phyloP scores from a whole-genome alignment of 2,113 vertebrate species.

The Neoarius graeffei region DNA sequence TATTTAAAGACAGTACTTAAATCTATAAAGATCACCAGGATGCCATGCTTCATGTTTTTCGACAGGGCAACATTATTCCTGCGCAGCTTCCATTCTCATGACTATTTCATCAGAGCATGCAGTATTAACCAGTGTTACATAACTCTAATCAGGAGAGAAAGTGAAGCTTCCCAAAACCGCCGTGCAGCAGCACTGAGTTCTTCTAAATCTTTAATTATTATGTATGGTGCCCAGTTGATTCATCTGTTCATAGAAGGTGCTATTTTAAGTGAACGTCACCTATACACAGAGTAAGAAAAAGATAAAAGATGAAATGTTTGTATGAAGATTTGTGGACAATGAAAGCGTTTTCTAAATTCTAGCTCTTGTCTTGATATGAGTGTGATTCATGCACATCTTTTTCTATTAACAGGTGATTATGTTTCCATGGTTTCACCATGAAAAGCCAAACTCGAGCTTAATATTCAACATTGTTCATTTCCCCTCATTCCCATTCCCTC shows the following conservation, averaged over 20 bases:
- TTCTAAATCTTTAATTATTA: conserved; percentile 76
- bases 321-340: not conserved
- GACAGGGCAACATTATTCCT: conserved; percentile 58
- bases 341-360: not conserved
- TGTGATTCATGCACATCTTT: not conserved
- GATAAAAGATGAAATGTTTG: conserved; percentile 34
- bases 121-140: conserved; percentile 71
- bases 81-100: conserved; percentile 59
- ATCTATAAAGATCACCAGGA: conserved; percentile 28
- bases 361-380: not conserved
- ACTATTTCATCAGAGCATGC: conserved; percentile 67
- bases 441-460: not conserved
- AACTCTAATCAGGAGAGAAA: conserved; percentile 69
- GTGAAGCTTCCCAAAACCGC: conserved; percentile 64
- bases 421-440: not conserved
- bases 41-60: conserved; percentile 37
- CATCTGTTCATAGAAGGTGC: conserved; percentile 60
- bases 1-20: conserved; percentile 42
- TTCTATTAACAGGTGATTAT: not conserved
- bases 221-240: conserved; percentile 68
- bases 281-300: conserved; percentile 61
- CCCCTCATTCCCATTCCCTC: too few species aligned
- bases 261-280: conserved; percentile 66
- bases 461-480: not conserved
- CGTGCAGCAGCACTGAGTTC: conserved; percentile 58